Percentiles rank a stretch among this genome's conserved stretches.
Conservation (phyloP, 2,797 vertebrate genomes). For the Eospalax fontanierii region DNA sequence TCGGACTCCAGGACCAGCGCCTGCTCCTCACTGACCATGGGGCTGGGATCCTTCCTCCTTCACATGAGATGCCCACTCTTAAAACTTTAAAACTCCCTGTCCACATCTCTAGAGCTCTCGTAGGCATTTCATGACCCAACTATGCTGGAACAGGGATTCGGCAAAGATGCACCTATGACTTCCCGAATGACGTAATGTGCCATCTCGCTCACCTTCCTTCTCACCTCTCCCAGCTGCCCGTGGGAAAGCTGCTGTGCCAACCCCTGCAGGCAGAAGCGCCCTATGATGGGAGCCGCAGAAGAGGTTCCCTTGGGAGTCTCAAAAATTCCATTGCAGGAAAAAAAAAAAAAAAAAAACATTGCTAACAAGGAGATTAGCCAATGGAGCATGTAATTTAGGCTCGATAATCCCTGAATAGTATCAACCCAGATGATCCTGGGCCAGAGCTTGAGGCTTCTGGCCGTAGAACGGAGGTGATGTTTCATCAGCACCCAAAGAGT, state of each 20-base stretch:
- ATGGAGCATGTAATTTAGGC: background rate
- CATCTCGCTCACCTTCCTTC: background rate
- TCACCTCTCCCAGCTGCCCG: background rate
- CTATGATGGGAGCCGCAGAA: slow-evolving; percentile 62
- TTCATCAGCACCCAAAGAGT: background rate
- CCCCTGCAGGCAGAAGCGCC: background rate
- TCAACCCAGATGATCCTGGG: background rate
- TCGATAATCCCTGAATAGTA: slow-evolving; percentile 11
- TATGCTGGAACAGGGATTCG: slow-evolving; percentile 63
- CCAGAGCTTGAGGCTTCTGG: background rate
- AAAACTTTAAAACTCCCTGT: slow-evolving; percentile 72
- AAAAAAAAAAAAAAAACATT: background rate
- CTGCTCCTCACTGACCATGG: slow-evolving; percentile 85
- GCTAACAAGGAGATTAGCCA: slow-evolving; percentile 29
- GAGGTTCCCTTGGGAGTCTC: slow-evolving; percentile 53
- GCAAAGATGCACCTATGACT: slow-evolving; percentile 35
- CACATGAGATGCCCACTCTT: slow-evolving; percentile 7
- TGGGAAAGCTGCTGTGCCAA: background rate
- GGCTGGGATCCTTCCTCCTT: slow-evolving; percentile 72
- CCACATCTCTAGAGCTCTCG: slow-evolving; percentile 65
- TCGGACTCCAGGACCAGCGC: slow-evolving; percentile 85
- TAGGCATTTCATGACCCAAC: slow-evolving; percentile 68
- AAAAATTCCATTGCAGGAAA: slow-evolving; percentile 41
- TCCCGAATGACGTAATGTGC: slow-evolving; percentile 75
- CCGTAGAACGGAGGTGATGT: background rate